These are phyloP conservation scores for Drosophila paulistorum DNA, from an alignment of 1,140 invertebrate species.

Conservation along the genomic window DNA sequence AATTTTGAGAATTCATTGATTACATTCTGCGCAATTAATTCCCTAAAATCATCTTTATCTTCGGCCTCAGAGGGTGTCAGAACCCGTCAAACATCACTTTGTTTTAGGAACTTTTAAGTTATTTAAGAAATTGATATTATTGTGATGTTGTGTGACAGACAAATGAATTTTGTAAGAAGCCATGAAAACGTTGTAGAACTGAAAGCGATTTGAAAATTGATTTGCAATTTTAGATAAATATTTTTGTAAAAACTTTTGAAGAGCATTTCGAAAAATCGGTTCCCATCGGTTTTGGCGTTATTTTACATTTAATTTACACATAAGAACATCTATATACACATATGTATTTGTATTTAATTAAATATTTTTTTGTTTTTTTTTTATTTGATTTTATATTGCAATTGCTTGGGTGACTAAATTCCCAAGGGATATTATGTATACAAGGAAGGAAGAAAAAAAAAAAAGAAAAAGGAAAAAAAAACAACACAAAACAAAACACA, in stretches of 20 bases:
- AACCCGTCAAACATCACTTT: not conserved
- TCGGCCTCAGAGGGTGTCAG: too few species aligned
- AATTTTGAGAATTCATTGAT: too few species aligned
- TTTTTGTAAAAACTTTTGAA: not conserved
- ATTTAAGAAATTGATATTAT: too few species aligned
- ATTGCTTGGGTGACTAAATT: constrained; percentile 13
- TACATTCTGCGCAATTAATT: too few species aligned
- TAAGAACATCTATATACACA: not conserved
- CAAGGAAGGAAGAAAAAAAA: not conserved
- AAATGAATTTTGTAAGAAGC: too few species aligned
- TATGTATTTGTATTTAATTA: too few species aligned
- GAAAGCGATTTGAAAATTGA: too few species aligned
- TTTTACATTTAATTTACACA: not conserved
- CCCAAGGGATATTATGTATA: constrained; percentile 37
- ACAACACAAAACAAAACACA: not conserved
- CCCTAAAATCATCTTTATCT: too few species aligned
- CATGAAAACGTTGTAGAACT: too few species aligned
- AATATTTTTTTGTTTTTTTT: constrained; percentile 5
- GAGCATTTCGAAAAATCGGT: constrained; percentile 3
- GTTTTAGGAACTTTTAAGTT: too few species aligned
- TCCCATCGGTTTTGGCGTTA: not conserved
- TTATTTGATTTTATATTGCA: constrained; percentile 19
- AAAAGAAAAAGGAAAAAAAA: not conserved
- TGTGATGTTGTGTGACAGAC: too few species aligned
- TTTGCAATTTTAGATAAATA: too few species aligned